Evolutionary conservation across 2,888 invertebrate genomes (phyloP).

Genomic region (Dolomedes plantarius): DNA sequence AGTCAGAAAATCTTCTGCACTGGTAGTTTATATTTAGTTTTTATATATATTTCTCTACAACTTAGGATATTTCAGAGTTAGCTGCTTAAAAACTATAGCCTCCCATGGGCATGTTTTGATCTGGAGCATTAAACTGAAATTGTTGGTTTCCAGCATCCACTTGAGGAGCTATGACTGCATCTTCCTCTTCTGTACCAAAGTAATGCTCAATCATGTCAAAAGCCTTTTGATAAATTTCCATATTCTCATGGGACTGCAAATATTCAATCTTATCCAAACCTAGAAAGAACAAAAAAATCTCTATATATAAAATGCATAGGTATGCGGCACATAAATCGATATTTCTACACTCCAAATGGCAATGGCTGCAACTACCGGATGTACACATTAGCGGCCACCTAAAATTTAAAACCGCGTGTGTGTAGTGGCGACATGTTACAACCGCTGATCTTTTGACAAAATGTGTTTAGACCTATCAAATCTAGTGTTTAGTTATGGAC

Average conservation of each 20-base stretch:
- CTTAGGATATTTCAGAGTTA: neutral
- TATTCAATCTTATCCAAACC: slow-evolving; percentile 98
- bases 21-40: slow-evolving; percentile 20
- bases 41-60: slow-evolving; percentile 54
- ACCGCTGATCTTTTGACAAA: too few species aligned
- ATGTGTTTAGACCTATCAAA: too few species aligned
- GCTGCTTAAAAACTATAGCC: slow-evolving; percentile 64
- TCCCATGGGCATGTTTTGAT: slow-evolving; percentile 70
- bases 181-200: slow-evolving; percentile 88
- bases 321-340: too few species aligned
- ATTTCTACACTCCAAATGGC: too few species aligned
- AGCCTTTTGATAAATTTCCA: slow-evolving; percentile 97
- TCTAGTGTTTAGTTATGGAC: too few species aligned
- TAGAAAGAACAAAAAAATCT: too few species aligned
- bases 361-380: too few species aligned
- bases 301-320: too few species aligned
- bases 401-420: too few species aligned
- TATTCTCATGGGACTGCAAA: slow-evolving; percentile 96
- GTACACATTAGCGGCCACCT: too few species aligned
- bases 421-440: too few species aligned
- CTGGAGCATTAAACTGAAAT: slow-evolving; percentile 79
- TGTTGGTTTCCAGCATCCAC: slow-evolving; percentile 82
- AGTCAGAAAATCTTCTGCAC: slow-evolving; percentile 40
- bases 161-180: slow-evolving; percentile 84
- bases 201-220: slow-evolving; percentile 97